phyloP scores from a whole-genome alignment of 2,888 invertebrate genomes.

The Drosophila limbata region DNA sequence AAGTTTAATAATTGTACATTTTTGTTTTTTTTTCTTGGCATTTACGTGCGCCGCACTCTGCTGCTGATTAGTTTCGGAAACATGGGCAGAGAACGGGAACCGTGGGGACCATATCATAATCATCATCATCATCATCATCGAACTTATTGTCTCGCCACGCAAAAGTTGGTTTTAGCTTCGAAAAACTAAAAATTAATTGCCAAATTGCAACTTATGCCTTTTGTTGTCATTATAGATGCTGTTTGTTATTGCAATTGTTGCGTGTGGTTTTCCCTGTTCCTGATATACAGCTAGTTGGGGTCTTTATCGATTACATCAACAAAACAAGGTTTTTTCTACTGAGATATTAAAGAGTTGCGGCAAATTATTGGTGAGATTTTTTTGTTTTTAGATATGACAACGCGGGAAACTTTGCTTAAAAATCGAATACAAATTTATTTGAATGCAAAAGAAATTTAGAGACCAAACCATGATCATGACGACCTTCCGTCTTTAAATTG shows the following conservation, averaged over 20 bases:
- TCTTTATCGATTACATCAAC: not conserved
- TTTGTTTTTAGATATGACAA: too few species aligned
- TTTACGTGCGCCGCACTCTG: slow-evolving; percentile 45
- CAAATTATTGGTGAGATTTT: not conserved
- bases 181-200: slow-evolving; percentile 67
- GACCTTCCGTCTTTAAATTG: too few species aligned
- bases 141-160: slow-evolving; percentile 52
- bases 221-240: slow-evolving; percentile 14
- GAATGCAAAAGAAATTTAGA: too few species aligned
- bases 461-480: too few species aligned
- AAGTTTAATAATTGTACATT: slow-evolving; percentile 77
- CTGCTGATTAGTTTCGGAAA: slow-evolving; percentile 53
- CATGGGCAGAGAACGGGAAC: not conserved
- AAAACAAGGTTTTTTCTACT: not conserved
- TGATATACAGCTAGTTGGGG: slow-evolving; percentile 11
- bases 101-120: not conserved
- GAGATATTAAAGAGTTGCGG: too few species aligned
- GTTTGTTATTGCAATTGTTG: slow-evolving; percentile 24
- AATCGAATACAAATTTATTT: too few species aligned
- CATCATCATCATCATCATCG: slow-evolving; percentile 17
- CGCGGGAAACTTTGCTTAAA: too few species aligned
- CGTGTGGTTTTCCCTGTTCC: slow-evolving; percentile 11
- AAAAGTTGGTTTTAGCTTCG: slow-evolving; percentile 49
- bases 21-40: slow-evolving; percentile 26
- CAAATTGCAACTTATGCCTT: slow-evolving; percentile 48